Percentiles rank a stretch among this genome's conserved stretches.
Conservation (phyloP, 2,888 invertebrate genomes). For the Calameuta idolon region DNA sequence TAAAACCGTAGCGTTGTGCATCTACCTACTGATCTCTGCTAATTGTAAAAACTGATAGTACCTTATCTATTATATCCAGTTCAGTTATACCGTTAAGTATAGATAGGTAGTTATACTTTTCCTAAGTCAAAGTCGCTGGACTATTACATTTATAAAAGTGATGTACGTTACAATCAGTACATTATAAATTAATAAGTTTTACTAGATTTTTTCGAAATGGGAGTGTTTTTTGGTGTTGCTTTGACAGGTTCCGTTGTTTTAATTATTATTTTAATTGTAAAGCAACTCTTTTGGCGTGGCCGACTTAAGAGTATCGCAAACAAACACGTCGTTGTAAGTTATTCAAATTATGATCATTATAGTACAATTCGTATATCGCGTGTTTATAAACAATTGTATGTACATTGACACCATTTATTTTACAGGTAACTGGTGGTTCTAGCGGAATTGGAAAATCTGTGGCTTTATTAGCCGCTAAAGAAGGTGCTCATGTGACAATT, state of each 20-base stretch:
- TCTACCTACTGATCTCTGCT: too few species aligned
- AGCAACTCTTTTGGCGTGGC: conserved; percentile 34
- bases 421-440: conserved; percentile 90
- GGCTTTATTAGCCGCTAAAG: conserved; percentile 80
- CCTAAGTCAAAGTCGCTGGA: too few species aligned
- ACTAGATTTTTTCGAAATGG: neutral
- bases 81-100: too few species aligned
- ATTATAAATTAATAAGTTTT: neutral
- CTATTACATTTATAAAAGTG: neutral
- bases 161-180: neutral
- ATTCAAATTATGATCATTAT: conserved; percentile 1
- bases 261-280: conserved; percentile 29
- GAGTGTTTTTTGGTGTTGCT: conserved; percentile 25
- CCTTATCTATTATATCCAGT: neutral
- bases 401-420: conserved; percentile 4
- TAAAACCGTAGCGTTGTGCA: too few species aligned
- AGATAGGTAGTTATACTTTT: too few species aligned
- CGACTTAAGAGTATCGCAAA: conserved; percentile 41
- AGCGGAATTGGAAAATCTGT: conserved; percentile 93
- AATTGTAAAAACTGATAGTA: neutral
- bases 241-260: conserved; percentile 29
- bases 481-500: conserved; percentile 91
- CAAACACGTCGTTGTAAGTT: conserved; percentile 54
- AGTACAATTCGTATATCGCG: conserved; percentile 1
- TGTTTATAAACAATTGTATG: conserved; percentile 2